These are phyloP conservation scores for Tragelaphus strepsiceros DNA, from an alignment of 2,113 vertebrate genomes.

Conservation along the genomic window DNA sequence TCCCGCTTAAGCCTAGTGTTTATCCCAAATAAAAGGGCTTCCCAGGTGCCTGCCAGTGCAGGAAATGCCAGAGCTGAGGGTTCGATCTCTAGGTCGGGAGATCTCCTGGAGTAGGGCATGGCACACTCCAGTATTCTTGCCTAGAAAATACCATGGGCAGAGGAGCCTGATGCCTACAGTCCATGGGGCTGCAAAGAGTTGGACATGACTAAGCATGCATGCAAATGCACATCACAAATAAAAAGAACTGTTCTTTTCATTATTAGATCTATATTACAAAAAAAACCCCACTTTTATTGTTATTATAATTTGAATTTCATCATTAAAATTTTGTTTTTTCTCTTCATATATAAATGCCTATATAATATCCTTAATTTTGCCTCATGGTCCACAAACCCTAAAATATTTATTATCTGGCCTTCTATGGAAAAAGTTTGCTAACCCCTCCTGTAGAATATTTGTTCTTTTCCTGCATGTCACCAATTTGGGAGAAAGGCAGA, in stretches of 20 bases:
- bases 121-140: background rate
- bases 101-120: background rate
- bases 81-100: background rate
- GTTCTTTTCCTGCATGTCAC: background rate
- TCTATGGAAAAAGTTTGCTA: background rate
- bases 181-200: background rate
- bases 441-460: background rate
- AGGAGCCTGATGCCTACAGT: background rate
- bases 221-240: background rate
- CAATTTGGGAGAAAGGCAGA: background rate
- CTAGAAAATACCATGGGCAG: background rate
- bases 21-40: background rate
- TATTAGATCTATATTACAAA: background rate
- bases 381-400: background rate
- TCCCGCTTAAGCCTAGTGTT: background rate
- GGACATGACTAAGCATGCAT: background rate
- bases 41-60: background rate
- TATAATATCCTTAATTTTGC: background rate
- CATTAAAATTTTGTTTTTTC: background rate
- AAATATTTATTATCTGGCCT: background rate
- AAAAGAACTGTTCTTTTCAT: background rate
- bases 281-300: background rate
- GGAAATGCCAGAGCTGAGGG: background rate
- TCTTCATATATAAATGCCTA: background rate
- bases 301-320: conserved; percentile 1